These are phyloP conservation scores for Cirrhinus mrigala DNA, from an alignment of 2,797 vertebrate genomes.

Conservation along the genomic window DNA sequence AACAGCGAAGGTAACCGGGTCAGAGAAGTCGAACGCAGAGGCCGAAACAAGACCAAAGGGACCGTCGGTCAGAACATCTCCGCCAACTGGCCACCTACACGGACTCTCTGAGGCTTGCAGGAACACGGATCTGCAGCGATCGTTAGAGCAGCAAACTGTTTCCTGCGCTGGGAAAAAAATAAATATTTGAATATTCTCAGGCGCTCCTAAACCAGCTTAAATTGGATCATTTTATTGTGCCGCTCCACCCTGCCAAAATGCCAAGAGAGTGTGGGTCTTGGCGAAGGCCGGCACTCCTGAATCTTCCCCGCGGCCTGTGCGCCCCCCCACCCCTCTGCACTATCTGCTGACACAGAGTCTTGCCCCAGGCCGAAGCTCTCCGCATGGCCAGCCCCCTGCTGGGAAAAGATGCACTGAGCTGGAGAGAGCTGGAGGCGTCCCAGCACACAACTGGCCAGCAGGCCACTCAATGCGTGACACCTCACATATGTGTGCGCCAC, in stretches of 20 bases:
- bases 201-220: constrained; percentile 83
- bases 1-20: constrained; percentile 8
- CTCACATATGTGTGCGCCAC: background rate
- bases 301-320: constrained; percentile 73
- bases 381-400: constrained; percentile 78
- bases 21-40: background rate
- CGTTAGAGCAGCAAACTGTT: constrained; percentile 66
- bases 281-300: constrained; percentile 75
- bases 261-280: constrained; percentile 85
- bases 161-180: constrained; percentile 68
- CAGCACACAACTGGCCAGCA: constrained; percentile 64
- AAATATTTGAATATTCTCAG: constrained; percentile 86
- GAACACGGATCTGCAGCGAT: constrained; percentile 70
- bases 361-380: constrained; percentile 75
- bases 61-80: constrained; percentile 71
- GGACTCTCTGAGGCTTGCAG: constrained; percentile 63
- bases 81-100: constrained; percentile 81
- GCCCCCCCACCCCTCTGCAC: constrained; percentile 79
- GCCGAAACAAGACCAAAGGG: constrained; percentile 52
- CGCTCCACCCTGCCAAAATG: constrained; percentile 85
- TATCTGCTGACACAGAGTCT: constrained; percentile 86
- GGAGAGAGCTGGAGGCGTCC: constrained; percentile 69
- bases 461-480: constrained; percentile 50
- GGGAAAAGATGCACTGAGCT: constrained; percentile 57
- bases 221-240: constrained; percentile 83